Evolutionary conservation across 1,140 invertebrate genomes (phyloP).

Genomic region (Euwallacea fornicatus): DNA sequence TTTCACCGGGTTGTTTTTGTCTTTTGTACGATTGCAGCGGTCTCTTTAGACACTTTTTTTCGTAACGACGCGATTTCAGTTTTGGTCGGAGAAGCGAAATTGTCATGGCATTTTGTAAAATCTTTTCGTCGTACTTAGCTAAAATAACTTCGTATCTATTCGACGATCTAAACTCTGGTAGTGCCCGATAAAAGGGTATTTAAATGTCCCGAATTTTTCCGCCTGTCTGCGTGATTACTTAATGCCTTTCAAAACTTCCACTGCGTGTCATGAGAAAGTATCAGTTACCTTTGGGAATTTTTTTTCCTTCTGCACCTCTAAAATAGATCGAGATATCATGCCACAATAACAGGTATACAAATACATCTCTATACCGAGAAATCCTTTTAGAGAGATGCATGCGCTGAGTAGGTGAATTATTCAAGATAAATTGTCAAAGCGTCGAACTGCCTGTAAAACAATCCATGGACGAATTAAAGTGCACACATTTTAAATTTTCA

Average conservation of each 20-base stretch:
- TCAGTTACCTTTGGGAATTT: conserved; percentile 5
- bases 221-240: conserved; percentile 12
- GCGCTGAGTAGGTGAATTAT: neutral
- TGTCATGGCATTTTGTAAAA: no score
- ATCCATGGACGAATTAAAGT: conserved; percentile 14
- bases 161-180: neutral
- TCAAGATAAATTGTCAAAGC: neutral
- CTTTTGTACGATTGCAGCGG: conserved; percentile 2
- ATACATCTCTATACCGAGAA: no score
- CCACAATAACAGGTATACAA: no score
- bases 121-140: no score
- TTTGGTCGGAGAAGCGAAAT: no score
- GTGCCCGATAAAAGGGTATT: conserved; percentile 3
- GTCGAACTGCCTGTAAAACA: conserved; percentile 12
- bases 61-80: no score
- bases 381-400: no score
- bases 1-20: neutral
- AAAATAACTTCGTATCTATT: neutral
- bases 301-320: neutral
- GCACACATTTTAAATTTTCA: conserved; percentile 13
- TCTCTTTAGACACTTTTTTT: neutral
- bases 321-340: no score
- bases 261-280: conserved; percentile 3
- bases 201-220: conserved; percentile 15
- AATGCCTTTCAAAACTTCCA: conserved; percentile 5